These are phyloP conservation scores for Botia almorhae DNA, from an alignment of 2,797 vertebrate genomes.

Conservation along the genomic window DNA sequence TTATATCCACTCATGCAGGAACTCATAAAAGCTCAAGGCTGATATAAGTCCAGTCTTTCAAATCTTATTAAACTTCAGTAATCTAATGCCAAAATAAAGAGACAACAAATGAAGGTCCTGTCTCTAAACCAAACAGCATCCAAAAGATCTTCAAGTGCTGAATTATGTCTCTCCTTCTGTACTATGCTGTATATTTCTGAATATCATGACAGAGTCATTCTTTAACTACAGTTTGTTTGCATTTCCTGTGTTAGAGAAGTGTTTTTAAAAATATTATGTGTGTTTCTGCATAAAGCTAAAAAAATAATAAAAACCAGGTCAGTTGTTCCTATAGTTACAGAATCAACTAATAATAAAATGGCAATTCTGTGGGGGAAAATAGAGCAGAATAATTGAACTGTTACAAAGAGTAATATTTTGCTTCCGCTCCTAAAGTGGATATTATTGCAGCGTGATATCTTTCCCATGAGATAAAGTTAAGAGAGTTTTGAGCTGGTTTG, in stretches of 20 bases:
- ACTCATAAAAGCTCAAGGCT: conserved; percentile 60
- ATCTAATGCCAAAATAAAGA: conserved; percentile 60
- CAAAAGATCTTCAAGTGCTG: too few species aligned
- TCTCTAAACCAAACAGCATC: conserved; percentile 23
- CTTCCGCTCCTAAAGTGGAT: conserved; percentile 28
- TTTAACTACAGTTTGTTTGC: too few species aligned
- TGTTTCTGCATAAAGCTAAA: not conserved
- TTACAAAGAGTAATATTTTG: conserved; percentile 19
- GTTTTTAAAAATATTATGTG: too few species aligned
- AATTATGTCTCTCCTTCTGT: too few species aligned
- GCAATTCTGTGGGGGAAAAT: not conserved
- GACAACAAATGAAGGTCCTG: conserved; percentile 59
- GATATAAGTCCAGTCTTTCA: conserved; percentile 61
- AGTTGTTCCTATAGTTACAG: not conserved
- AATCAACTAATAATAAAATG: too few species aligned
- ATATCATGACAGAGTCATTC: too few species aligned
- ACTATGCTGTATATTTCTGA: too few species aligned
- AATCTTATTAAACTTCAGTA: conserved; percentile 60
- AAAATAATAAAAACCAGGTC: not conserved
- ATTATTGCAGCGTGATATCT: conserved; percentile 29
- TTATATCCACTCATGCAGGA: conserved; percentile 51
- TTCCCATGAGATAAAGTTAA: conserved; percentile 33
- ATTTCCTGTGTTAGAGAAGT: too few species aligned
- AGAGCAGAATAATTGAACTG: not conserved
- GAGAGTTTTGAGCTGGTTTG: conserved; percentile 33